phyloP scores from a whole-genome alignment of 2,797 vertebrate genomes.

The Adrianichthys oophorus region DNA sequence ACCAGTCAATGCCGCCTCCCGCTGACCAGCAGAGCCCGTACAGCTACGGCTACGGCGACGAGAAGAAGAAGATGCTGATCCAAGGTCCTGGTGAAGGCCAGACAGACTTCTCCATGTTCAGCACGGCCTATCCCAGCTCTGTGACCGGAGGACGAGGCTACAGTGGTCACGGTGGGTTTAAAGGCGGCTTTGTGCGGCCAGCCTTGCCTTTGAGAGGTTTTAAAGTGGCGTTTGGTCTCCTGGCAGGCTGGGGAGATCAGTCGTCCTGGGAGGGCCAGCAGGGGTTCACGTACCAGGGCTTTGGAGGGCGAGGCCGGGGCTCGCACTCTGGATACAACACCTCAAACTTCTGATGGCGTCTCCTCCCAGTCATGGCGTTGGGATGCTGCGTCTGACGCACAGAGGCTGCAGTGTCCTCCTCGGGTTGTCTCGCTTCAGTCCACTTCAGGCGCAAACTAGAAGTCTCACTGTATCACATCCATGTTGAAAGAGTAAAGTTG shows the following conservation, averaged over 20 bases:
- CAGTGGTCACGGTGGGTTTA: constrained; percentile 58
- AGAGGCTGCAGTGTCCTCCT: no score
- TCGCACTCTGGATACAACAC: constrained; percentile 64
- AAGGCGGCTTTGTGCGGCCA: no score
- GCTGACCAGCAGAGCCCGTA: constrained; percentile 77
- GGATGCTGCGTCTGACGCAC: neutral
- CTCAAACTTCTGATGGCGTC: constrained; percentile 62
- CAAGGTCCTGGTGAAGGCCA: constrained; percentile 50
- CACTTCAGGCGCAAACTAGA: no score
- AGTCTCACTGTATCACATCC: no score
- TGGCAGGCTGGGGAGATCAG: constrained; percentile 70
- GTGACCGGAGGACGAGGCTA: constrained; percentile 67
- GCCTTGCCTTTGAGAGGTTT: no score
- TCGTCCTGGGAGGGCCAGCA: constrained; percentile 65
- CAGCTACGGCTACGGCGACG: constrained; percentile 78
- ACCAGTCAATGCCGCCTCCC: constrained; percentile 73
- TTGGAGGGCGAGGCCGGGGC: constrained; percentile 60
- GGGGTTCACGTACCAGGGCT: constrained; percentile 65
- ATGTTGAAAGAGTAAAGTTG: no score
- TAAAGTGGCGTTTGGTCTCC: constrained; percentile 5
- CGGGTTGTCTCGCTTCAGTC: no score
- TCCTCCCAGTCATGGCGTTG: neutral
- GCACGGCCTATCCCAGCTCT: constrained; percentile 76
- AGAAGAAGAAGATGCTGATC: constrained; percentile 77
- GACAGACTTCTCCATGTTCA: constrained; percentile 73